A percentile compares a stretch with the other conserved stretches of the same genome.
phyloP scores from a whole-genome alignment of 2,888 invertebrate species.

The Emmelina monodactyla region DNA sequence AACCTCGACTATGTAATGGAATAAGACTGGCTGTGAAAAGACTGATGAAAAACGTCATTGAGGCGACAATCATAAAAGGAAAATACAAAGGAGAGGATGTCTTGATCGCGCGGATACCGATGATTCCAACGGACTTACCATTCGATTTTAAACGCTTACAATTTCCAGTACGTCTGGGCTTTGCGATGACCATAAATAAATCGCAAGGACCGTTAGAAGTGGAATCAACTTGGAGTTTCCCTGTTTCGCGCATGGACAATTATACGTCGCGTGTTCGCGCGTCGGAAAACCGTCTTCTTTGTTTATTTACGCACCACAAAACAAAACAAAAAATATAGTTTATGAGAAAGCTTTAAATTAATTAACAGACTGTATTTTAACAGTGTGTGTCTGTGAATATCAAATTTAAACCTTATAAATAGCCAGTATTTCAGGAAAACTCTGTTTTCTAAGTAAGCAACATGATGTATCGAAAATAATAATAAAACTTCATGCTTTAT shows the following conservation, averaged over 20 bases:
- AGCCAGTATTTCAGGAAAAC: too few relatives aligned
- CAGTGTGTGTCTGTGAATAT: too few relatives aligned
- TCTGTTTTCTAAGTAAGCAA: too few relatives aligned
- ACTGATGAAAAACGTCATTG: slow-evolving; percentile 14
- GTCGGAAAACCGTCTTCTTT: slow-evolving; percentile 22
- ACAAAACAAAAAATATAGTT: slow-evolving; percentile 19
- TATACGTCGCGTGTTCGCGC: slow-evolving; percentile 23
- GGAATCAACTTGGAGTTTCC: slow-evolving; percentile 15
- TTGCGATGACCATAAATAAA: slow-evolving; percentile 18
- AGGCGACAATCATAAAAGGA: slow-evolving; percentile 14
- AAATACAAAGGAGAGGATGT: slow-evolving; percentile 13
- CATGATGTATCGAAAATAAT: too few relatives aligned
- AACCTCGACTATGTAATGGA: slow-evolving; percentile 18
- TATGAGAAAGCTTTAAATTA: slow-evolving; percentile 17
- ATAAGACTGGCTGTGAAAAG: slow-evolving; percentile 17
- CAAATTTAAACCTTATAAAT: too few relatives aligned
- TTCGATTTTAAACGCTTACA: slow-evolving; percentile 16
- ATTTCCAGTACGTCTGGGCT: slow-evolving; percentile 16
- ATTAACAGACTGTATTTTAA: too few relatives aligned
- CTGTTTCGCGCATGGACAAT: slow-evolving; percentile 20
- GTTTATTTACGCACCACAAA: slow-evolving; percentile 19
- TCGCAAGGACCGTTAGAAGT: slow-evolving; percentile 15
- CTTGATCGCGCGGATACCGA: slow-evolving; percentile 15
- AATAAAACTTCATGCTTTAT: too few relatives aligned
- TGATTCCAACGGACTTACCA: slow-evolving; percentile 17